Base-by-base conservation (phyloP, 2,113 vertebrate genomes). In the Xenus cinereus region DNA sequence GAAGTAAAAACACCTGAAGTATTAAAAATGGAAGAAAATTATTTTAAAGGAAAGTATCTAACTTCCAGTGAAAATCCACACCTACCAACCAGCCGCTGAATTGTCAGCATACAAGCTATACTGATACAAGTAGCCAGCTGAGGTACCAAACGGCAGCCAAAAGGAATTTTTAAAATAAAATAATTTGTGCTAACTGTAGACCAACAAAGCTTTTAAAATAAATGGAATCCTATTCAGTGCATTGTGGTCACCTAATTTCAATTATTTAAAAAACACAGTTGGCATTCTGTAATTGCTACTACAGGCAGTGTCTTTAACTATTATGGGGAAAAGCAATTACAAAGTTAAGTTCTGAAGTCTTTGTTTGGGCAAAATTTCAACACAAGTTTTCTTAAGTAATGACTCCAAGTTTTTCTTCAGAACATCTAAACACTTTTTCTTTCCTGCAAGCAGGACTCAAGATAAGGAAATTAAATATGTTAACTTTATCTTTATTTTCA, bases 401-500 rank as follows among this genome's bases (percentile, higher is more conserved):
- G 91, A 87, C 81, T 92, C 77, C 74, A 82, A 57, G 86, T 78
- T 95, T 91, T 87, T 85, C 85, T 79, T 84, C 18, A 6, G 95
- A 94, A 93, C 84, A 92, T 95, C 88, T 66, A 95, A 97, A 97
- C 68, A 71, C 37, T 92, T 88, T 35, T 45, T 53, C 16, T 80
- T 51, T 13, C 4, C 37, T 73, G 56, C 48, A 84, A 95, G 80
- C 80, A 92, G 71, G 60, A 68, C 66, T 87, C 5, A 10, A 92
- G 88, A 95, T 86, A 95, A 91, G 77, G 62, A 93, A 92, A 93
- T 81, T 84, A 92, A 91, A 50, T 84, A 94, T 9, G 43, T 90
- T 94, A 81, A 84, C 86, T 90, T 97, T 60, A 76, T 89, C 84
- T 92, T 75, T 93, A 89, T 93, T 96, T 95, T 93, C 86, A 97